phyloP scores from a whole-genome alignment of 1,140 invertebrate genomes.

The Tyrophagus putrescentiae region DNA sequence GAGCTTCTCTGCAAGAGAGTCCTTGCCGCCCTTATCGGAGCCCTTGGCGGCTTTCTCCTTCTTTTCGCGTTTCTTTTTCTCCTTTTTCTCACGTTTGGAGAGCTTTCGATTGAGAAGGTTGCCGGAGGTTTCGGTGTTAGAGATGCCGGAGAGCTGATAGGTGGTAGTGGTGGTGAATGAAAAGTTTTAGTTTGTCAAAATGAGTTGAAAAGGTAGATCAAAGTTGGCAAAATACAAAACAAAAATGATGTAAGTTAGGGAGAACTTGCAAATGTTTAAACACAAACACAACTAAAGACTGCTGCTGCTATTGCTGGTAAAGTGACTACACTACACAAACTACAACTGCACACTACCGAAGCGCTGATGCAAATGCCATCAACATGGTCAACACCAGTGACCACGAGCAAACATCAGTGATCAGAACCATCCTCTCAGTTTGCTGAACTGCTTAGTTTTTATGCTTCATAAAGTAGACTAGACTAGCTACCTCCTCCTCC shows the following conservation, averaged over 20 bases:
- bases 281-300: too few relatives aligned
- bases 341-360: too few relatives aligned
- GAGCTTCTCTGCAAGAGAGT: constrained; percentile 66
- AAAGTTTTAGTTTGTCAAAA: not conserved
- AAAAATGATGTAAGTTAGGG: not conserved
- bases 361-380: too few relatives aligned
- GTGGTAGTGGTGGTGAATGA: not conserved
- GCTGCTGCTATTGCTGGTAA: too few relatives aligned
- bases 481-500: too few relatives aligned
- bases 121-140: not conserved
- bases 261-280: too few relatives aligned
- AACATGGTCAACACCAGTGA: too few relatives aligned
- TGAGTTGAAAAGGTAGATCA: not conserved
- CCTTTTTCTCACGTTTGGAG: constrained; percentile 97
- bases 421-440: too few relatives aligned
- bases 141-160: constrained; percentile 6
- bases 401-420: too few relatives aligned
- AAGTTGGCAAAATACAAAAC: not conserved
- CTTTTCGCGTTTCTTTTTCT: constrained; percentile 93
- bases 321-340: not conserved
- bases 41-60: constrained; percentile 43
- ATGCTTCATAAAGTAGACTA: too few relatives aligned
- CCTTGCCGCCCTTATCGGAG: constrained; percentile 29
- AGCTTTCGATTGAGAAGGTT: constrained; percentile 66
- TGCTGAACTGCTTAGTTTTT: too few relatives aligned